Evolutionary conservation across 2,113 vertebrate genomes (phyloP).

Genomic region (Gymnobelideus leadbeateri): DNA sequence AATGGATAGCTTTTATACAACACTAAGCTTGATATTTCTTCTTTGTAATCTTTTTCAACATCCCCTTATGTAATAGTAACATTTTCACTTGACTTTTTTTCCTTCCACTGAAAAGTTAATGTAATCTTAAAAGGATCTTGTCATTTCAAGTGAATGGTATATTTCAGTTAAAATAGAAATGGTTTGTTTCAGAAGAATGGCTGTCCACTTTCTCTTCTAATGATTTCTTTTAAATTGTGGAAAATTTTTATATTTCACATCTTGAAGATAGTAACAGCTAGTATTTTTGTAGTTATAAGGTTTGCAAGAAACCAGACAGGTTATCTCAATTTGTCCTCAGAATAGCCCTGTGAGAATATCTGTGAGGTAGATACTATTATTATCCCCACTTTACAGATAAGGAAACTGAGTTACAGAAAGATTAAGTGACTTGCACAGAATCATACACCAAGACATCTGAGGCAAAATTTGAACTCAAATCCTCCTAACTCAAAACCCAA

Average conservation of each 20-base stretch:
- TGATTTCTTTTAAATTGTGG: not conserved
- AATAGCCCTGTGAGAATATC: not conserved
- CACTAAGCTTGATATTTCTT: conserved; percentile 28
- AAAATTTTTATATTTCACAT: not conserved
- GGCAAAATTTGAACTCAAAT: not conserved
- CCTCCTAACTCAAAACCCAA: not conserved
- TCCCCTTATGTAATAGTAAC: not conserved
- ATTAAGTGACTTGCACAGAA: not conserved
- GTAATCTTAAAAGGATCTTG: not conserved
- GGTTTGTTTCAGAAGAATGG: not conserved
- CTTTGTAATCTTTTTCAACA: conserved; percentile 56
- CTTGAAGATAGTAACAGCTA: not conserved
- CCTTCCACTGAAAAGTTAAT: conserved; percentile 27
- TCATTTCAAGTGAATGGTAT: conserved; percentile 35
- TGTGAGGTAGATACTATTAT: not conserved
- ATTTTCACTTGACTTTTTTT: conserved; percentile 23
- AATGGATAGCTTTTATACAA: conserved; percentile 22
- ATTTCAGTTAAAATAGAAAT: not conserved
- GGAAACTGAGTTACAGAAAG: not conserved
- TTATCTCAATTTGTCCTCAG: not conserved
- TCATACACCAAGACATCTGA: not conserved
- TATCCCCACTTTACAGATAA: not conserved
- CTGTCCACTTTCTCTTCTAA: not conserved
- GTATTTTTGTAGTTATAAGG: not conserved
- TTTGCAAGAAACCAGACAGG: not conserved